A percentile compares a stretch with the other conserved stretches of the same genome.
Evolutionary conservation across 2,888 invertebrate species (phyloP).

Genomic region (Dryococelus australis): DNA sequence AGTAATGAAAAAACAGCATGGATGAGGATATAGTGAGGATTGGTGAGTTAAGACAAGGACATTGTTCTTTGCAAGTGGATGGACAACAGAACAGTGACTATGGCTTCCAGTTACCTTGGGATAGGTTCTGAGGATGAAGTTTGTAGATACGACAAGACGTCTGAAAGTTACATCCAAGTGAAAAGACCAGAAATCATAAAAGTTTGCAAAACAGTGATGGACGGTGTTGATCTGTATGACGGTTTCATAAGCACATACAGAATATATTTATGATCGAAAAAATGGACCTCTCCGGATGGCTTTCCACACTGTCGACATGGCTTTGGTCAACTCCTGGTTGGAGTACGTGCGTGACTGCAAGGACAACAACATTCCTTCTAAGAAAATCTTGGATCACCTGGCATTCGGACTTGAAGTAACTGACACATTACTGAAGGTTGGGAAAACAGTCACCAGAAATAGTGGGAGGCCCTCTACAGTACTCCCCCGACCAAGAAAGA

Average conservation of each 20-base stretch:
- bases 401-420: not conserved
- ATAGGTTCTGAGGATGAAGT: not conserved
- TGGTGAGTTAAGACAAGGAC: not conserved
- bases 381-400: not conserved
- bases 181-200: not conserved
- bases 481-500: not conserved
- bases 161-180: not conserved
- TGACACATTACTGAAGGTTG: not conserved
- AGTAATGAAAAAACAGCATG: not conserved
- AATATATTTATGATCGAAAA: not conserved
- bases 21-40: not conserved
- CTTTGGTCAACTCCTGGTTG: not conserved
- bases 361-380: not conserved
- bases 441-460: not conserved
- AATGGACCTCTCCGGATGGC: not conserved
- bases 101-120: not conserved
- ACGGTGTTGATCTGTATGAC: not conserved
- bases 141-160: not conserved
- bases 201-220: not conserved
- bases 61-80: not conserved
- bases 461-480: not conserved
- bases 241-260: not conserved
- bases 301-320: not conserved
- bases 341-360: not conserved
- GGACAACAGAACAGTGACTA: not conserved